Conservation (phyloP, 1,140 invertebrate genomes). For the Drosophila bocqueti region DNA sequence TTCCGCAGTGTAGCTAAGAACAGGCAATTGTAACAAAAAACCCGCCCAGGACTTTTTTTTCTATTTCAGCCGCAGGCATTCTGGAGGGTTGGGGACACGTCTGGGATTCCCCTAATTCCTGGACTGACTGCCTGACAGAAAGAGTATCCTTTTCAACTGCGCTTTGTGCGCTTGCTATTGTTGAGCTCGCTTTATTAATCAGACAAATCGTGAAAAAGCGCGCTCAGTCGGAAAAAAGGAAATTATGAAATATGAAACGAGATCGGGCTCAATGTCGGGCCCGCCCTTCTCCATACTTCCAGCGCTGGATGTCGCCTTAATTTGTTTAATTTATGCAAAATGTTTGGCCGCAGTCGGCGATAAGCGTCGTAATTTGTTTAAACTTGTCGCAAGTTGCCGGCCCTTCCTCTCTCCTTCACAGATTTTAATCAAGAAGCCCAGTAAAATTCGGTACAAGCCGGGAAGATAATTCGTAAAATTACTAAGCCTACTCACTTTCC, state of each 20-base stretch:
- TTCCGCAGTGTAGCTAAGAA: background rate
- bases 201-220: conserved; percentile 58
- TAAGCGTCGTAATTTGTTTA: conserved; percentile 68
- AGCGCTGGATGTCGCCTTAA: conserved; percentile 40
- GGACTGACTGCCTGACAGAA: conserved; percentile 30
- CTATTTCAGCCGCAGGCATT: conserved; percentile 32
- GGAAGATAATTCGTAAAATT: conserved; percentile 3
- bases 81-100: conserved; percentile 14
- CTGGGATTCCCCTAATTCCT: conserved; percentile 45
- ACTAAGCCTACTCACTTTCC: background rate
- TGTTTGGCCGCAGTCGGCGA: conserved; percentile 56
- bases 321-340: conserved; percentile 80
- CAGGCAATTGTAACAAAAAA: conserved; percentile 63
- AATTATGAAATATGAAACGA: conserved; percentile 45
- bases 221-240: conserved; percentile 70
- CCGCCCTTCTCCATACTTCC: conserved; percentile 5
- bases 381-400: conserved; percentile 60
- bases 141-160: conserved; percentile 52
- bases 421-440: background rate
- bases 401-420: conserved; percentile 1
- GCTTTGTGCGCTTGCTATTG: conserved; percentile 54
- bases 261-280: conserved; percentile 36
- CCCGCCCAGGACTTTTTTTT: conserved; percentile 38
- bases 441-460: conserved; percentile 2
- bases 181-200: conserved; percentile 62